These are phyloP conservation scores for Agonopterix subpropinquella DNA, from an alignment of 2,888 invertebrate genomes.

Conservation along the genomic window DNA sequence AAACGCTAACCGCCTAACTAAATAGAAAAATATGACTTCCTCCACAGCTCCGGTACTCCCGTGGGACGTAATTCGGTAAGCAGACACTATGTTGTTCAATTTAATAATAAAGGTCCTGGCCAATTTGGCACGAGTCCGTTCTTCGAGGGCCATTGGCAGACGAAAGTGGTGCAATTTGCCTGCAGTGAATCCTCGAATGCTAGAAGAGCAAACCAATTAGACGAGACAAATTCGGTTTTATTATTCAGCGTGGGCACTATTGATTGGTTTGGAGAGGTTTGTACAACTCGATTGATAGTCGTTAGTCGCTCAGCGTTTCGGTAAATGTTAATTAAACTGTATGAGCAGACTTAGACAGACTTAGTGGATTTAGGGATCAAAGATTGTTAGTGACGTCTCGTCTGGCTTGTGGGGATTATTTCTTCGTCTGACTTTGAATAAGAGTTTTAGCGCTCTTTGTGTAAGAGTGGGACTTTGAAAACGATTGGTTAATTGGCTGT, in stretches of 20 bases:
- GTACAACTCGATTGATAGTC: background rate
- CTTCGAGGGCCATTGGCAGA: conserved; percentile 39
- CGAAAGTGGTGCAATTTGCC: conserved; percentile 53
- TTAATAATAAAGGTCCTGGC: conserved; percentile 49
- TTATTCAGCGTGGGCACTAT: conserved; percentile 45
- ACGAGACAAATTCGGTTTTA: conserved; percentile 57
- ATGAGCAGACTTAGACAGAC: background rate
- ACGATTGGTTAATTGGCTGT: too few species aligned
- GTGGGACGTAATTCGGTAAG: conserved; percentile 15
- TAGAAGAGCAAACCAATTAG: conserved; percentile 61
- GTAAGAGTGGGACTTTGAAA: too few species aligned
- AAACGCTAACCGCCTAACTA: conserved; percentile 6
- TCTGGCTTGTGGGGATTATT: background rate
- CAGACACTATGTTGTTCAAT: conserved; percentile 43
- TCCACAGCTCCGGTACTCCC: conserved; percentile 11
- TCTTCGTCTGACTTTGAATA: too few species aligned
- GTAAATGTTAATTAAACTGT: background rate
- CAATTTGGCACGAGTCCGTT: conserved; percentile 47
- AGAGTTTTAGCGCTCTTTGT: too few species aligned
- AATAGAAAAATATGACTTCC: conserved; percentile 17
- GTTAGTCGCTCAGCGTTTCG: background rate
- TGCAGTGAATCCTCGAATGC: conserved; percentile 43
- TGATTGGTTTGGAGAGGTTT: conserved; percentile 21
- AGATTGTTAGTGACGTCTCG: background rate
- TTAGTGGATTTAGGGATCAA: background rate